Base-by-base conservation (phyloP, 2,888 invertebrate genomes). In the Sesia apiformis region DNA sequence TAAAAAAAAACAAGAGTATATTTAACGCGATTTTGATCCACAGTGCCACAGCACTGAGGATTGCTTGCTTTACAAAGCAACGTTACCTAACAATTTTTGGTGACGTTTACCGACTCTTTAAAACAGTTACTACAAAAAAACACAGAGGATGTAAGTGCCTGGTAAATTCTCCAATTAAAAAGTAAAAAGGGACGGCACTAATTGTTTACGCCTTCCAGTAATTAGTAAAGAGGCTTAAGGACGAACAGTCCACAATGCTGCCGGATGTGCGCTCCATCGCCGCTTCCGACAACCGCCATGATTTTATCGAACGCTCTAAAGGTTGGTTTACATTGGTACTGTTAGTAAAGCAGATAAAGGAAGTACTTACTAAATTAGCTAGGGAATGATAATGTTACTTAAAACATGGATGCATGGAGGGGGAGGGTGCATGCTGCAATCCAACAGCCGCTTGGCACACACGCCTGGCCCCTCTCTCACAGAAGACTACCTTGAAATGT, bases 201-300 rank as follows among this genome's bases (percentile, higher is more conserved):
- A 73, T 77, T 78, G 75, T 74, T 76, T 70, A 76, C 70, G 70
- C 71, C 67, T 68, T 65, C 67, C 61, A 62, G 71, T 75, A 78
- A 79, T 79, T 76, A 73, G 69, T 70, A 66, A 70, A 73, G 73
- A 75, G 72, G 70, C 69, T 70, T 64, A 70, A 76, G 72, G 67
- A 69, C 67, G 68, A 68, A 74, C 70, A 69, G 64, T 23, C 65
- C 67, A 75, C 70, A 76, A 77, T 74, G 60, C 69, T 65, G 52
- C 75, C 76, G 84, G 84, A 84, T 77, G 76, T 74, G 69, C 79
- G 84, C 76, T 76, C 71, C 71, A 76, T 76, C 76, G 77, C 78
- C 77, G 68, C 75, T 84, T 84, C 84, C 82, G 78, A 70, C 50
- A 50, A 38, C 49, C 53, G 52, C 38, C 51, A 46, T 50, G 51